A percentile compares a stretch with the other conserved stretches of the same genome.
These are phyloP conservation scores for Tetragnatha versicolor DNA, from an alignment of 1,140 invertebrate species.

Conservation along the genomic window DNA sequence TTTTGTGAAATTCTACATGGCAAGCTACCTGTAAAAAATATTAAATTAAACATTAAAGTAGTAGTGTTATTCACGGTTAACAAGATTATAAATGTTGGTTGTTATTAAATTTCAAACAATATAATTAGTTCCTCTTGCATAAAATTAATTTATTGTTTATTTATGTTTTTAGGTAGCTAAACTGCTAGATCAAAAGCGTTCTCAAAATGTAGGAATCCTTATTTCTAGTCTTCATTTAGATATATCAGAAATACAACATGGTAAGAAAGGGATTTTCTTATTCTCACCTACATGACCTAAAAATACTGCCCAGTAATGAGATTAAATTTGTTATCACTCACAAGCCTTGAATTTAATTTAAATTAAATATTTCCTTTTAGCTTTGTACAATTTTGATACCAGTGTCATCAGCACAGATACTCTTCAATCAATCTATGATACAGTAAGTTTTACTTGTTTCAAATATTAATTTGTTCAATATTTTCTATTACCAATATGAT, in stretches of 20 bases:
- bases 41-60: too few relatives aligned
- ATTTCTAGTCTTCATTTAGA: slow-evolving; percentile 90
- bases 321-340: not conserved
- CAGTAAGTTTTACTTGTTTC: slow-evolving; percentile 65
- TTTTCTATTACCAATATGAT: too few relatives aligned
- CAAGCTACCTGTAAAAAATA: too few relatives aligned
- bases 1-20: too few relatives aligned
- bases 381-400: slow-evolving; percentile 92
- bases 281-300: not conserved
- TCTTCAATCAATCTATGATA: slow-evolving; percentile 90
- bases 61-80: too few relatives aligned
- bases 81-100: too few relatives aligned
- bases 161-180: slow-evolving; percentile 75
- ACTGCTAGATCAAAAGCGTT: slow-evolving; percentile 89
- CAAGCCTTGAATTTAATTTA: not conserved
- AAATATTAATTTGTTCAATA: not conserved
- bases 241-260: slow-evolving; percentile 90
- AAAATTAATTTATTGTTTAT: not conserved
- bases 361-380: slow-evolving; percentile 63
- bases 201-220: slow-evolving; percentile 93
- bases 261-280: slow-evolving; percentile 60
- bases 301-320: too few relatives aligned
- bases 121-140: not conserved
- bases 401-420: slow-evolving; percentile 86
- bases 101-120: too few relatives aligned